Evolutionary conservation across 1,140 invertebrate genomes (phyloP).

Genomic region (Patella vulgata): DNA sequence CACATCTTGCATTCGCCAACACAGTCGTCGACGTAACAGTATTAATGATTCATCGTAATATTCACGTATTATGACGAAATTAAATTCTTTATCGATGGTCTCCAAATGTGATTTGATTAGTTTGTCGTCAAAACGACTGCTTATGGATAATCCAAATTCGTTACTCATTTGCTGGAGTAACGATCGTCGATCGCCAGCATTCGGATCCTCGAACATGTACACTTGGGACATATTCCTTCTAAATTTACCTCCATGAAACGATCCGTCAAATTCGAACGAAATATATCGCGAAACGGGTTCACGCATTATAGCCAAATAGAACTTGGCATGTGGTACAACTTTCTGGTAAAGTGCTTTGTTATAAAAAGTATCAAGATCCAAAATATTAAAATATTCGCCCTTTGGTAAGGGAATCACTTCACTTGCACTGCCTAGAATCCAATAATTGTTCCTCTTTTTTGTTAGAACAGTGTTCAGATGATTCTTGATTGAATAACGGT

Average conservation of each 20-base stretch:
- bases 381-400: conserved; percentile 19
- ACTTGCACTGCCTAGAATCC: background rate
- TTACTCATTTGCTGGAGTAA: conserved; percentile 41
- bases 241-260: conserved; percentile 8
- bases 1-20: conserved; percentile 61
- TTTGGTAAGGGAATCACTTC: conserved; percentile 4
- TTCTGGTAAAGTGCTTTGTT: conserved; percentile 19
- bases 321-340: conserved; percentile 26
- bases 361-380: conserved; percentile 38
- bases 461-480: conserved; percentile 20
- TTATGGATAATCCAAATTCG: conserved; percentile 36
- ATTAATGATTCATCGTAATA: conserved; percentile 70
- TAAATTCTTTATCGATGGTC: conserved; percentile 54
- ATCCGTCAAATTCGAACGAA: conserved; percentile 26
- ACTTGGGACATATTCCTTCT: conserved; percentile 27
- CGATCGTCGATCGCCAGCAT: conserved; percentile 11
- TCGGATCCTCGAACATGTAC: conserved; percentile 26
- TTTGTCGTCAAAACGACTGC: background rate
- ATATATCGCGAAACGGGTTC: conserved; percentile 31
- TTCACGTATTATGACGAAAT: conserved; percentile 70
- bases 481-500: conserved; percentile 11
- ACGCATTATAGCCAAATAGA: conserved; percentile 36
- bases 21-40: conserved; percentile 66
- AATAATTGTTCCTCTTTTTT: conserved; percentile 1
- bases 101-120: conserved; percentile 19